Base-by-base conservation (phyloP, 2,797 vertebrate species). In the Artibeus lituratus region DNA sequence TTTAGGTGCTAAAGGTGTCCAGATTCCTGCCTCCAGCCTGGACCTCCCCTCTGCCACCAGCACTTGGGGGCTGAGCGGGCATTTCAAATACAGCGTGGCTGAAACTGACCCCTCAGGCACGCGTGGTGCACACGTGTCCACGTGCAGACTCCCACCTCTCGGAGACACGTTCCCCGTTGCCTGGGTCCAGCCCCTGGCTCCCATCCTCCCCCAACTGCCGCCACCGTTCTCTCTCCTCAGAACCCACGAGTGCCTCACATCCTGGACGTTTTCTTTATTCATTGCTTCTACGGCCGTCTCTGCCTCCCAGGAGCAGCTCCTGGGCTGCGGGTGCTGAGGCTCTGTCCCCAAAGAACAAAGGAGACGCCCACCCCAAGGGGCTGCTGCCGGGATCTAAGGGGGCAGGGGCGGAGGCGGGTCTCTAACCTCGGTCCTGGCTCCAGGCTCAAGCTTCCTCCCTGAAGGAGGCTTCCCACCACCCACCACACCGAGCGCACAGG, bases 41-140 rank as follows among this genome's bases (percentile, higher is more conserved):
- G 67, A 65, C 16, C 12, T 35, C 72, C 57, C 32, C 19, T 51
- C 51, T 10, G 47, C 51, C n/a, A 32, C 24, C 26, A 19, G 42
- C 69, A 19, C 7, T 29, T 24, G 9, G 5, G 51, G 73, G 12
- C 47, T 24, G 37, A 65, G 57, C 18, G 26, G 77, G 53, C 88
- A 65, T 84, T 42, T 90, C 49, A 29, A 5, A 42, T 53, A 73
- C 16, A 39, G 26, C 15, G 0, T 0, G 19, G 37, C 49, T n/a
- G 11, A 55, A 21, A 69, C 0, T 18, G 42, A 65, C 24, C 62
- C 10, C 39, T 2, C 72, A 22, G 21, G 0, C 5, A 1, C 32
- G 3, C 26, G 0, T n/a, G n/a, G n/a, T n/a, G n/a, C n/a, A n/a
- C 32, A 6, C 8, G 6, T 42, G 39, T 2, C 14, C 22, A 5